Percentiles rank a stretch among this genome's conserved stretches.
Conservation (phyloP, 2,797 vertebrate species). For the Tragelaphus eurycerus region DNA sequence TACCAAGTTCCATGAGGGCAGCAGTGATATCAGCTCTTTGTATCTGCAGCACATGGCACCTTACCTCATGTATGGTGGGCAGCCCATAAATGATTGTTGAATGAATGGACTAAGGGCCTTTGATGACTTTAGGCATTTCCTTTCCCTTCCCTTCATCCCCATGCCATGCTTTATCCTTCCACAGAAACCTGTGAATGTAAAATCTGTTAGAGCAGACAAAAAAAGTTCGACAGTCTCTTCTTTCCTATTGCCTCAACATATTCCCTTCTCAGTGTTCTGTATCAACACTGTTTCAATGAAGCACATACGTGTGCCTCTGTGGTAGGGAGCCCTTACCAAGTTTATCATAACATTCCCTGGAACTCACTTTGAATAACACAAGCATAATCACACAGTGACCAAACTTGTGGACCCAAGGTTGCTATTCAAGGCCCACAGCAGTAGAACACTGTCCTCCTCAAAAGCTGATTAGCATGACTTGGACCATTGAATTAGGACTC, state of each 20-base stretch:
- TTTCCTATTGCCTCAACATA: background rate
- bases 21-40: background rate
- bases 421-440: background rate
- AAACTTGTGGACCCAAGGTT: background rate
- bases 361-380: background rate
- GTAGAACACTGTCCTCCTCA: background rate
- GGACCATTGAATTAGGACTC: background rate
- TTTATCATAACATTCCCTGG: background rate
- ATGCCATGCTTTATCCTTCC: background rate
- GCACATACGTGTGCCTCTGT: background rate
- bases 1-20: background rate
- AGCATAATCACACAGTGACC: background rate
- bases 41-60: background rate
- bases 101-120: background rate
- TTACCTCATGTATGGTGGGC: background rate
- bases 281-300: background rate
- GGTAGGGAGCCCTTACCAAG: background rate
- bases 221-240: background rate
- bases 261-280: background rate
- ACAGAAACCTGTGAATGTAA: background rate
- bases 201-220: background rate
- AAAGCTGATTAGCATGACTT: background rate
- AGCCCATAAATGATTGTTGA: background rate
- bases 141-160: background rate
- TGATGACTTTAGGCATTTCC: background rate